Evolutionary conservation across 2,113 vertebrate genomes (phyloP).

Genomic region (Capricornis sumatraensis): DNA sequence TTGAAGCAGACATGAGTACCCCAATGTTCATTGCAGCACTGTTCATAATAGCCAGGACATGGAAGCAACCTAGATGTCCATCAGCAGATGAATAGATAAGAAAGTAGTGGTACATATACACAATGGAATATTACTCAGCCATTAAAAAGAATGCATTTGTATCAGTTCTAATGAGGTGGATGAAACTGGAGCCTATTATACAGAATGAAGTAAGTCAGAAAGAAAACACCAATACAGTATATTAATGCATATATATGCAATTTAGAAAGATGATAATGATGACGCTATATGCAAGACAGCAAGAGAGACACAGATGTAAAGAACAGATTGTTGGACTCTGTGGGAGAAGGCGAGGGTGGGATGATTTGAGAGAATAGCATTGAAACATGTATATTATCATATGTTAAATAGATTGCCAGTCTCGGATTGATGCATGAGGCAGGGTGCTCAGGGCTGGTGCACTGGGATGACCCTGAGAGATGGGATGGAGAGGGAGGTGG

Average conservation of each 20-base stretch:
- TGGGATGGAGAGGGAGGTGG: neutral
- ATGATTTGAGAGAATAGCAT: neutral
- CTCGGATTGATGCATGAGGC: neutral
- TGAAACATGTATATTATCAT: neutral
- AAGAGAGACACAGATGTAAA: neutral
- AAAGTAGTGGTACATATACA: neutral
- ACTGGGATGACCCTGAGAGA: neutral
- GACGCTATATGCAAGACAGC: neutral
- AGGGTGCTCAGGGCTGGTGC: neutral
- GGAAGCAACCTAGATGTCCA: neutral
- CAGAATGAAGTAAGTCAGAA: neutral
- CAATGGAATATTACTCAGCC: neutral
- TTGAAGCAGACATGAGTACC: neutral
- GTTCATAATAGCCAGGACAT: neutral
- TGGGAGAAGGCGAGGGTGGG: neutral
- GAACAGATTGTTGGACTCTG: neutral
- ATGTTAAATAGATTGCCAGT: neutral
- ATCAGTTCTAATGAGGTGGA: neutral
- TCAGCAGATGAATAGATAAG: neutral
- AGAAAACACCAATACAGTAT: neutral
- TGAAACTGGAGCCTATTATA: neutral
- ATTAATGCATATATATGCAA: neutral
- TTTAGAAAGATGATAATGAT: neutral
- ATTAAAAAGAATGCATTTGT: neutral
- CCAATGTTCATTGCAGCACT: neutral